phyloP scores from a whole-genome alignment of 2,888 invertebrate genomes.

The Agapostemon virescens region DNA sequence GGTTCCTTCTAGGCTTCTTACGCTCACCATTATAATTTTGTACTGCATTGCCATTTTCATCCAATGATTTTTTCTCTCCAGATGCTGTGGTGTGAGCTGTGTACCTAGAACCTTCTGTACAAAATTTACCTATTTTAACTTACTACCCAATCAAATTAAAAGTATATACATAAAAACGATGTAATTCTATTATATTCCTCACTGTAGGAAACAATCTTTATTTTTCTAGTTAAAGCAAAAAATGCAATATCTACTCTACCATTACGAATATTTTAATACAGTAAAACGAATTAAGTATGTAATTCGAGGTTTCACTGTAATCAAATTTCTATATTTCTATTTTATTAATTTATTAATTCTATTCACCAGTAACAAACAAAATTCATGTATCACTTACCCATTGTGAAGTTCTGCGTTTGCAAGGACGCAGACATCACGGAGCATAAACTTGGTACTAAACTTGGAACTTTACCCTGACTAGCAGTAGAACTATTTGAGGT shows the following conservation, averaged over 20 bases:
- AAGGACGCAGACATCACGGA: constrained; percentile 76
- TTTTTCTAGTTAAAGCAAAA: not conserved
- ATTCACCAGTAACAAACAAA: constrained; percentile 1
- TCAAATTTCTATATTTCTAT: constrained; percentile 10
- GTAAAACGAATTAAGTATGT: too few species aligned
- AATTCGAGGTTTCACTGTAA: too few species aligned
- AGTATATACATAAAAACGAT: not conserved
- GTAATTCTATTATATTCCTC: not conserved
- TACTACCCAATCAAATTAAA: constrained; percentile 23
- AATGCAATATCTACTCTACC: not conserved
- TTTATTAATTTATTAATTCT: constrained; percentile 15
- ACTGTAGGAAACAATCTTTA: not conserved
- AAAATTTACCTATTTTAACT: constrained; percentile 51
- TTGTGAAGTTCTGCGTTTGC: constrained; percentile 75
- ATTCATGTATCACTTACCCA: constrained; percentile 70
- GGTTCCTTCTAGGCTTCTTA: constrained; percentile 76
- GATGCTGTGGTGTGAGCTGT: constrained; percentile 72
- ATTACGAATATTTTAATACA: not conserved
- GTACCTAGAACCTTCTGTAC: constrained; percentile 65
- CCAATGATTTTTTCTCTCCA: constrained; percentile 84
- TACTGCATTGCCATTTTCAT: constrained; percentile 91
- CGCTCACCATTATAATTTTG: constrained; percentile 79
- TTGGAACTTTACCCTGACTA: constrained; percentile 69
- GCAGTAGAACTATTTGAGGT: constrained; percentile 68
- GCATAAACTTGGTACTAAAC: constrained; percentile 70